Evolutionary conservation across 2,113 vertebrate genomes (phyloP), one percentile per base, ranked within the genome.

Genomic region (Periophthalmodon schlosseri): DNA sequence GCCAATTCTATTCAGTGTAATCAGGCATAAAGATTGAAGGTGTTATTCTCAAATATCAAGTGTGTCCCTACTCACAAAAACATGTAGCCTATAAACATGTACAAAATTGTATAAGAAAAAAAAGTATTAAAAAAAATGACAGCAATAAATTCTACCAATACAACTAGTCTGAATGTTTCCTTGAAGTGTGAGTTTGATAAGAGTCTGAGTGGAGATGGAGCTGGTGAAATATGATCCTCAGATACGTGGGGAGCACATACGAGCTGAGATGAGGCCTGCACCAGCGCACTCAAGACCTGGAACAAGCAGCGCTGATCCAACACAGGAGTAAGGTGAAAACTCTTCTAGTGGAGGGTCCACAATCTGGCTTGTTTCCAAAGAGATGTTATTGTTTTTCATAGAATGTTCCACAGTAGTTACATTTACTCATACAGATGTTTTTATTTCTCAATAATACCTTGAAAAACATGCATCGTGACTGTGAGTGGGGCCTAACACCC

Each of bases 181-280:
- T 57, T 12, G 7, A 39, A 65, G 33, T 65, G 28, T 20, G 15
- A n/a, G 54, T 10, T 52, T n/a, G 44, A 58, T 49, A 65, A 21
- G 33, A 64, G 5, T 33, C 2, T 7, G 21, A 70, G 44, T 18
- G 46, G 20, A 71, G 47, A n/a, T 47, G 10, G 28, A 70, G 16
- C 21, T 74, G 67, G 63, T 23, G 57, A 46, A 54, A 74, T 46
- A 47, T 72, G 39, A 68, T 60, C 5, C 5, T 76, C 11, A 52
- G 39, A 75, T 33, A 68, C 21, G 64, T 47, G n/a, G 16, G 34
- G 46, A 72, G 66, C 15, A 15, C 16, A 39, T 68, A 76, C 39
- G n/a, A 24, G 28, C 33, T 73, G 52, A 72, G 28, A 52, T 20
- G 39, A 8, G 20, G 20, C 18, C 63, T 18, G 16, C 66, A 44